Conservation (phyloP, 64 coral and sea anemone genomes). For the Astreopora myriophthalma region DNA sequence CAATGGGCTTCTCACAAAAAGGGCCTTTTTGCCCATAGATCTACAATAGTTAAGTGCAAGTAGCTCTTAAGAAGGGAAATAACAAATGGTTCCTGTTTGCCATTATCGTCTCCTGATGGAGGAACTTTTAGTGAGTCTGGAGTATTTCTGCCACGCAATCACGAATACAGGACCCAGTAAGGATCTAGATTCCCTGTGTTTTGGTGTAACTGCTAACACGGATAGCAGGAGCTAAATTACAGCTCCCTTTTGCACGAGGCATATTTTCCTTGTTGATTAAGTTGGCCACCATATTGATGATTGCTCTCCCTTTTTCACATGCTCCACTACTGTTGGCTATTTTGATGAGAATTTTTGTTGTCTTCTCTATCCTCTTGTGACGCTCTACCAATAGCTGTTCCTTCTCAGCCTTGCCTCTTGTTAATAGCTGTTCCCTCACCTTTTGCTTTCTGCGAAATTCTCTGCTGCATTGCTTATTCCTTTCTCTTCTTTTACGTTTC, state of each 20-base stretch:
- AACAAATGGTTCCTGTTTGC: not conserved
- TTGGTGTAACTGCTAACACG: not conserved
- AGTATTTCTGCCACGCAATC: not conserved
- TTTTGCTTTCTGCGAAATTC: conserved; percentile 48
- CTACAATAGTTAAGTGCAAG: too few species aligned
- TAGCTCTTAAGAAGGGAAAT: not conserved
- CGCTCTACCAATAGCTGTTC: conserved; percentile 34
- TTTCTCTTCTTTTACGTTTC: conserved; percentile 30
- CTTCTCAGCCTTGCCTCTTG: conserved; percentile 30
- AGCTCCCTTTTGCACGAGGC: not conserved
- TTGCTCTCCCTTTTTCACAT: conserved; percentile 38
- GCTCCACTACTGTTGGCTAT: conserved; percentile 34
- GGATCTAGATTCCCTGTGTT: conserved; percentile 17
- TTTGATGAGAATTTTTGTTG: conserved; percentile 30
- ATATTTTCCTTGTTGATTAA: conserved; percentile 46
- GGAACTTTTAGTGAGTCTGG: not conserved
- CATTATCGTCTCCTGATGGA: not conserved
- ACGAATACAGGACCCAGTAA: not conserved
- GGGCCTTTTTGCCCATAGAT: too few species aligned
- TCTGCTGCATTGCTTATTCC: conserved; percentile 44
- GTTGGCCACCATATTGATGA: conserved; percentile 33
- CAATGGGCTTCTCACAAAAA: too few species aligned
- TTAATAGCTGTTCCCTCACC: conserved; percentile 38
- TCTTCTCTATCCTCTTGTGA: conserved; percentile 31
- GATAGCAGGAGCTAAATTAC: not conserved